Conservation (phyloP, 2,888 invertebrate species). For the Tetragnatha montana region DNA sequence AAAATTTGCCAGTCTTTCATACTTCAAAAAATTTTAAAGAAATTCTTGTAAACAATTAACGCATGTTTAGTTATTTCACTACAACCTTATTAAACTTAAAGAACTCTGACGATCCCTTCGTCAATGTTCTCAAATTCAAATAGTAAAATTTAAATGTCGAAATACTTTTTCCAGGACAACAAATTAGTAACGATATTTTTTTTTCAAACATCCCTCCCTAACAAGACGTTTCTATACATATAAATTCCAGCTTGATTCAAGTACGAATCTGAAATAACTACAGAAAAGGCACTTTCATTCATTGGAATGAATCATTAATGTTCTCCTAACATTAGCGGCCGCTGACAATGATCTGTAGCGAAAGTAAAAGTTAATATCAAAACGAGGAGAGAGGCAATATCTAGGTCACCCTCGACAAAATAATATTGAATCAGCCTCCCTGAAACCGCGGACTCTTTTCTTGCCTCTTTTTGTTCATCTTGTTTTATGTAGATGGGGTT, state of each 20-base stretch:
- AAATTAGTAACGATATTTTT: background rate
- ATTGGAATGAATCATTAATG: too few species aligned
- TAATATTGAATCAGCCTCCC: constrained; percentile 43
- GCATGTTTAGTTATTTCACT: too few species aligned
- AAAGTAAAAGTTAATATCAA: background rate
- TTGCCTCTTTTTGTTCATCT: background rate
- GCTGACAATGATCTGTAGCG: background rate
- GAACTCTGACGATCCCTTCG: too few species aligned
- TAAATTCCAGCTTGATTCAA: background rate
- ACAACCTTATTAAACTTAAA: too few species aligned
- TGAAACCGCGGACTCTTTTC: background rate
- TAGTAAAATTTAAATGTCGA: too few species aligned
- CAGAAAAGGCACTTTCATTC: too few species aligned
- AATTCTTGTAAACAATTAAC: too few species aligned
- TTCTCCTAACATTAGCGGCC: too few species aligned
- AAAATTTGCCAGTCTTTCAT: too few species aligned
- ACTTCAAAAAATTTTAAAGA: too few species aligned
- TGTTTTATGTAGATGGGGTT: background rate
- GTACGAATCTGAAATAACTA: background rate
- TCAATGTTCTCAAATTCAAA: too few species aligned
- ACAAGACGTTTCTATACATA: background rate
- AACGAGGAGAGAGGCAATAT: background rate
- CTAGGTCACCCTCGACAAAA: constrained; percentile 31
- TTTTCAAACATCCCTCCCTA: background rate
- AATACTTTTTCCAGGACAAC: background rate